phyloP scores from a whole-genome alignment of 2,888 invertebrate species.

The Trachelus stipa region DNA sequence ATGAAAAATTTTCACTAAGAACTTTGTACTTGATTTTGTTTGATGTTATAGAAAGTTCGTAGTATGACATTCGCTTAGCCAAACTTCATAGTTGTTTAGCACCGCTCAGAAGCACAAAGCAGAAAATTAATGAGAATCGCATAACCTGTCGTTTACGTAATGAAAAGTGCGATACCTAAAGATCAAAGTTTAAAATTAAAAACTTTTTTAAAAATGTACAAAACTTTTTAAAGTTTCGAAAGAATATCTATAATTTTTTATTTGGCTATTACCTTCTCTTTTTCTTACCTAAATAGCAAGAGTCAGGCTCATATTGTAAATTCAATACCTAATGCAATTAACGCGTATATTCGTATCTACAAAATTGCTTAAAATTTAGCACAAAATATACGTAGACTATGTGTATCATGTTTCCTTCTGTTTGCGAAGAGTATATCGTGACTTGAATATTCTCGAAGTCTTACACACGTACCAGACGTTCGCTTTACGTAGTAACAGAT shows the following conservation, averaged over 20 bases:
- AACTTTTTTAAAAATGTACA: background rate
- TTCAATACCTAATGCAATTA: no score
- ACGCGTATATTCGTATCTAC: background rate
- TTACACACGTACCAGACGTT: background rate
- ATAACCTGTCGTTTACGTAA: background rate
- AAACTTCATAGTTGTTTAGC: background rate
- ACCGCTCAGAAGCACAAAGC: background rate
- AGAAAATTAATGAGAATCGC: background rate
- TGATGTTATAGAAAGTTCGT: background rate
- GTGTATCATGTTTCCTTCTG: background rate
- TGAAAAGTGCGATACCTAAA: background rate
- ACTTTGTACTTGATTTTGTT: background rate
- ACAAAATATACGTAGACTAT: background rate
- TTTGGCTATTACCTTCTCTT: background rate
- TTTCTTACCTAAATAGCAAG: background rate
- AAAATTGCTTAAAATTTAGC: background rate
- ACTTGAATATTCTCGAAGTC: background rate
- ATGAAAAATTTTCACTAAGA: background rate
- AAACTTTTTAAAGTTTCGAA: background rate
- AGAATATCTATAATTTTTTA: background rate
- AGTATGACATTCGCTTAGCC: background rate
- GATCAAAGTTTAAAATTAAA: background rate
- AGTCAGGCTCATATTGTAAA: no score
- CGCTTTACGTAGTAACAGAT: slow-evolving; percentile 11
- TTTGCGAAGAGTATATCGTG: background rate